Base-by-base conservation (phyloP, 2,797 vertebrate species). In the Urocyon cinereoargenteus region DNA sequence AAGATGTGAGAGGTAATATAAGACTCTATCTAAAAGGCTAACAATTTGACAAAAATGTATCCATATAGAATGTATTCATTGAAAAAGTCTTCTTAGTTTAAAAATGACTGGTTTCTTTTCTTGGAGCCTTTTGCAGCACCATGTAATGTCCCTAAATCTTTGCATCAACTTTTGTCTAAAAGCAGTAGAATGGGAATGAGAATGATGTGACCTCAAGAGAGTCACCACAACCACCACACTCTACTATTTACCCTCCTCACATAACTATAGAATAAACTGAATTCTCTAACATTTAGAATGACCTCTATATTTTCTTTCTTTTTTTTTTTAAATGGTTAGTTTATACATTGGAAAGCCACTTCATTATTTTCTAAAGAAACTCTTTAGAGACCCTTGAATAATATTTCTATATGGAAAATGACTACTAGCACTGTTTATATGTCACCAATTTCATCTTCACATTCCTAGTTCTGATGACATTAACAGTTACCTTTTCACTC, bases 401-500 rank as follows among this genome's bases (percentile, higher is more conserved):
- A 55, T 91, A 1, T 77, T 93, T 88, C 85, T 45, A 10, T 16
- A 21, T 40, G 70, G 72, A 40, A 66, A 86, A 31, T 59, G 77
- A 81, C 62, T 40, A 90, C n/a, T 2, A 34, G 0, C 5, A 19
- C 12, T 83, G 34, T 9, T 51, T 6, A 6, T 49, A 15, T 59
- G 13, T 40, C 40, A 94, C 59, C 5, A 51, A 53, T 3, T 49
- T 78, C n/a, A 82, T 9, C 12, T 83, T 34, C 11, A 24, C 6
- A 64, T 66, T 55, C n/a, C 21, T 91, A 84, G 61, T 87, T 86
- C 45, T 96, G 11, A 19, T 51, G 57, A 64, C 68, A 93, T 86
- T 90, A 97, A 89, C 40, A 61, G 19, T 90, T 96, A 79, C 14
- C 28, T 97, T 96, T 96, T 40, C 22, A 59, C 18, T 90, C 18